Conservation (phyloP, 64 coral and sea anemone species). For the Trachythela sp. region DNA sequence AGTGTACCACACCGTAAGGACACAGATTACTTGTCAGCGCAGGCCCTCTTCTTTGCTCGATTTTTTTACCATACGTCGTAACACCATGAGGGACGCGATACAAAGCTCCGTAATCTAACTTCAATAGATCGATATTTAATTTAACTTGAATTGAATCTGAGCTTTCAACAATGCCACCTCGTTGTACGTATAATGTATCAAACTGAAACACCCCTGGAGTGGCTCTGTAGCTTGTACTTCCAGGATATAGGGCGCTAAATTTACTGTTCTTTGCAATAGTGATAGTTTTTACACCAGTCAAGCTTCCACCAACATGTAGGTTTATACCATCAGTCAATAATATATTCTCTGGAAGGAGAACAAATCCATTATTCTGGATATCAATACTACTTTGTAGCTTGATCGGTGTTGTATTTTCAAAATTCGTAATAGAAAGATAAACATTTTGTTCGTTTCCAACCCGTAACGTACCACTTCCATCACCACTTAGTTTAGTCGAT, state of each 20-base stretch:
- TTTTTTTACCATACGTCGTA: background rate
- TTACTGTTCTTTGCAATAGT: background rate
- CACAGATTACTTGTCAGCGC: background rate
- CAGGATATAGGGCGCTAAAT: background rate
- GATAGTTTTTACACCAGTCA: background rate
- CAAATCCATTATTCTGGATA: background rate
- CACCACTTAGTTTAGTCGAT: background rate
- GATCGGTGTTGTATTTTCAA: background rate
- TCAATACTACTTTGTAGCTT: background rate
- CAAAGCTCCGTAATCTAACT: background rate
- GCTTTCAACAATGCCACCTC: background rate
- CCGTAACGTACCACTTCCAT: background rate
- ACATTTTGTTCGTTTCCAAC: background rate
- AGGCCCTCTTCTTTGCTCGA: background rate
- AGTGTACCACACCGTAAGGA: background rate
- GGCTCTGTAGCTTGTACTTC: conserved; percentile 1
- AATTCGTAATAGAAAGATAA: background rate
- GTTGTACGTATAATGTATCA: background rate
- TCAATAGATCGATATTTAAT: background rate
- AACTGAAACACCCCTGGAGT: background rate
- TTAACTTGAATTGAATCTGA: background rate
- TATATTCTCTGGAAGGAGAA: background rate
- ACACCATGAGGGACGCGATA: background rate
- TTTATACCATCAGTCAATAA: background rate
- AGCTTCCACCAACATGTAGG: background rate